Base-by-base conservation (phyloP, 2,888 invertebrate genomes). In the Harpalus rufipes region DNA sequence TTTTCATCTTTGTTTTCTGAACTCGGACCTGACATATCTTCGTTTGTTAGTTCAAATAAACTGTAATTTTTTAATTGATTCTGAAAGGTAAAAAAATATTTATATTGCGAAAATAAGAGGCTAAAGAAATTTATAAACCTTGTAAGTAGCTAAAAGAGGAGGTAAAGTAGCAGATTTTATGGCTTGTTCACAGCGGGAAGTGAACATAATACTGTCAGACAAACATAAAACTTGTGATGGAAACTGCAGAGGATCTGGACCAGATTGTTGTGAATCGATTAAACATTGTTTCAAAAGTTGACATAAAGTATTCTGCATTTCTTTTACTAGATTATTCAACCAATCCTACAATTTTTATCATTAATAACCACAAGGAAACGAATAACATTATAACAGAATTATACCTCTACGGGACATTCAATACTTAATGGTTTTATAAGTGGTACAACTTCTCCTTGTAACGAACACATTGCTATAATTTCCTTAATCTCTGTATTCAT, bases 151-250 rank as follows among this genome's bases (percentile, higher is more conserved):
- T 63, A 92, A 89, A 63, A 93, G 89, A 56, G 92, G 90, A 44
- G 91, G 92, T 82, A 96, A 90, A 61, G 93, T 93, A 91, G 95
- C 94, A 78, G 93, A 92, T 7, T 91, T 90, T 86, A 98, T 95
- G 2, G 97, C 95, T 88, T 94, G 94, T 91, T 99, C 98, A 87
- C 96, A 94, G 89, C 95, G 94, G 86, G 94, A 94, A 0, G 97
- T 97, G 90, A 98, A 99, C 81, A 94, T 93, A 81, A 99, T 95
- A 88, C 95, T 95, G 89, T 97, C 96, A 2, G 96, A 94, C 72
- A 98, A 92, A 89, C 97, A 97, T 59, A 98, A 92, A 87, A 98
- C 95, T 93, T 98, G 96, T 1, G 94, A 95, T 68, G 95, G 95
- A 89, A 93, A 95, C 87, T 92, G 93, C 12, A 90, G 91, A 88